phyloP scores from a whole-genome alignment of 2,888 invertebrate species.

The Caenorhabditis sinica region DNA sequence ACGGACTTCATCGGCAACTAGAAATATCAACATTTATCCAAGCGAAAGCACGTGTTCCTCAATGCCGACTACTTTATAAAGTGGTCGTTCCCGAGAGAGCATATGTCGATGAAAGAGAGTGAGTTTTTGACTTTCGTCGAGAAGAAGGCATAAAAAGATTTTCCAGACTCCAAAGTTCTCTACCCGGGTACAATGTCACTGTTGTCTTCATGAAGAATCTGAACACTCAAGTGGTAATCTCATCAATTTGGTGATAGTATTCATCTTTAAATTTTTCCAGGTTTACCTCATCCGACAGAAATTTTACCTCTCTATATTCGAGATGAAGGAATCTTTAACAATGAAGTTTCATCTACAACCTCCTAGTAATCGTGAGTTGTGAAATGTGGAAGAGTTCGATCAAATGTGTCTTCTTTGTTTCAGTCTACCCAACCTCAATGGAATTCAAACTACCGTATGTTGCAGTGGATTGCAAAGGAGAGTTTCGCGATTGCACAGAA shows the following conservation, averaged over 20 bases:
- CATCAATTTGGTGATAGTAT: not conserved
- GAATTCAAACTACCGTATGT: not conserved
- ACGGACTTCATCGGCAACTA: slow-evolving; percentile 48
- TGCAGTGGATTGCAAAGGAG: slow-evolving; percentile 20
- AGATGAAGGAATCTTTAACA: slow-evolving; percentile 35
- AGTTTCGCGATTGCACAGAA: not conserved
- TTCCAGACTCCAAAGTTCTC: slow-evolving; percentile 1
- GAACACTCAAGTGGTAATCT: slow-evolving; percentile 18
- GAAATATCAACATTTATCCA: not conserved
- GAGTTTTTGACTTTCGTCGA: not conserved
- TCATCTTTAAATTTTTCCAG: slow-evolving; percentile 20
- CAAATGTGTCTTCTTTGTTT: not conserved
- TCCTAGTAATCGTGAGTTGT: slow-evolving; percentile 24
- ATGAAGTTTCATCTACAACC: slow-evolving; percentile 34
- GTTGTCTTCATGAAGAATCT: slow-evolving; percentile 9
- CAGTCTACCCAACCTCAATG: not conserved
- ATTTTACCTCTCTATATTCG: slow-evolving; percentile 49
- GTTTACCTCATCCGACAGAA: slow-evolving; percentile 18
- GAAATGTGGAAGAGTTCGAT: not conserved
- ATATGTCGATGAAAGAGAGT: slow-evolving; percentile 52
- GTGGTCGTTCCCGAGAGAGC: slow-evolving; percentile 26
- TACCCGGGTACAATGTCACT: not conserved
- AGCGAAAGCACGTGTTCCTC: slow-evolving; percentile 31
- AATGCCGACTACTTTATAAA: slow-evolving; percentile 49
- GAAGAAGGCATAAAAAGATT: no score